Base-by-base conservation (phyloP, 2,888 invertebrate genomes). In the Sycophila texana region DNA sequence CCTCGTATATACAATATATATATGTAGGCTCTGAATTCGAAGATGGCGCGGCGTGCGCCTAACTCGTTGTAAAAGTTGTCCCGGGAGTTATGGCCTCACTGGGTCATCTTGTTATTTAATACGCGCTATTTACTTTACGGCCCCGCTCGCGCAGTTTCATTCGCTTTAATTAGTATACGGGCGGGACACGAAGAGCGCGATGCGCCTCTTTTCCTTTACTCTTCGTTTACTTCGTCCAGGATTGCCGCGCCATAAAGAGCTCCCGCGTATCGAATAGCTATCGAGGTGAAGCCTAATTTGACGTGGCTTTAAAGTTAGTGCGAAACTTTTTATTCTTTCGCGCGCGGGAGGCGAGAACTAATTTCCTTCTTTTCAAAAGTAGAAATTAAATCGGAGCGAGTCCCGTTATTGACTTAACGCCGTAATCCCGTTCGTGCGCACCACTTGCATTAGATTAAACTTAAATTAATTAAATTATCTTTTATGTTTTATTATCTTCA, bases 31-130 rank as follows among this genome's bases (percentile, higher is more conserved):
- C 20, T 57, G 20, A 57, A 57, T 57, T 20, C 10, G 20, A 57
- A 60, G 60, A 22, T 16, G 13, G 12, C 1, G 14, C 1, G 2
- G 26, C 26, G 3, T 26, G 26, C 18, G 10, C 4, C 20, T 20
- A 20, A 58, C 57, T 58, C 39, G 57, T n/a, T 14, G 53, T n/a
- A 53, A 14, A n/a, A n/a, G 53, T 58, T 61, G 39, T 49, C 55
- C 39, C 57, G 55, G 55, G 65, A 53, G 13, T 18, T 65, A 47
- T 57, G 61, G 51, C 47, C 61, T 74, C 55, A 78, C 68, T 74
- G 58, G 73, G 74, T 74, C 74, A 78, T 79, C 79, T 79, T 39
- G 71, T 66, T 65, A 79, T 71, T 79, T 79, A 65, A 79, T 71
- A 71, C 71, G 57, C 78, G 61, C 78, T 61, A 60, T 78, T 74